Evolutionary conservation across 2,888 invertebrate species (phyloP).

Genomic region (Macrosiphum euphorbiae): DNA sequence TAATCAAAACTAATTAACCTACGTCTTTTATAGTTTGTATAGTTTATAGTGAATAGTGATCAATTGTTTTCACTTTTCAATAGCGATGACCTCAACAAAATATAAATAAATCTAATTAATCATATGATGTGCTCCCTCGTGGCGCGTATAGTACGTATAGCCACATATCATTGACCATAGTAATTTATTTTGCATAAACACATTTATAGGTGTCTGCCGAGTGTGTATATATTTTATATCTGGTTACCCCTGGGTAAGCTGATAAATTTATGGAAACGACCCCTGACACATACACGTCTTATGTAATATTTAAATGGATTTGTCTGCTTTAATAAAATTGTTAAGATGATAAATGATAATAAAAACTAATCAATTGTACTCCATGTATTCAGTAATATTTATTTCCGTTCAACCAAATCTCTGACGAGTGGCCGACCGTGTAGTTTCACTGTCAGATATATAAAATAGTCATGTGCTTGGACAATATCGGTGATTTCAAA

Average conservation of each 20-base stretch:
- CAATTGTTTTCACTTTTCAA: neutral
- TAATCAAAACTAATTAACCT: neutral
- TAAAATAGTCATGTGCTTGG: neutral
- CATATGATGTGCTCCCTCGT: neutral
- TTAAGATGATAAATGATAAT: neutral
- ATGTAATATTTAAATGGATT: neutral
- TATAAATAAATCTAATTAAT: neutral
- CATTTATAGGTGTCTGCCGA: neutral
- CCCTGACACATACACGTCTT: neutral
- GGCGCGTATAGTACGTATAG: neutral
- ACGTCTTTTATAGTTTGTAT: neutral
- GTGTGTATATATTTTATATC: neutral
- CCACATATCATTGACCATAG: neutral
- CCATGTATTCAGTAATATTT: neutral
- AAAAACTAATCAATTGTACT: neutral
- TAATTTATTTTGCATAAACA: neutral
- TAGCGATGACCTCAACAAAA: neutral
- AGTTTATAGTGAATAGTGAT: neutral
- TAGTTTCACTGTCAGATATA: neutral
- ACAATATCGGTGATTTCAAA: neutral
- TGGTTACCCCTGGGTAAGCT: neutral
- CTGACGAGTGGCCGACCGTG: neutral
- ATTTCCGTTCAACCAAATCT: neutral
- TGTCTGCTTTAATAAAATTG: neutral
- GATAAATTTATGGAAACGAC: neutral